Evolutionary conservation across 2,797 vertebrate species (phyloP), one percentile per base, ranked within the genome.

Genomic region (Jordanella pulchra): DNA sequence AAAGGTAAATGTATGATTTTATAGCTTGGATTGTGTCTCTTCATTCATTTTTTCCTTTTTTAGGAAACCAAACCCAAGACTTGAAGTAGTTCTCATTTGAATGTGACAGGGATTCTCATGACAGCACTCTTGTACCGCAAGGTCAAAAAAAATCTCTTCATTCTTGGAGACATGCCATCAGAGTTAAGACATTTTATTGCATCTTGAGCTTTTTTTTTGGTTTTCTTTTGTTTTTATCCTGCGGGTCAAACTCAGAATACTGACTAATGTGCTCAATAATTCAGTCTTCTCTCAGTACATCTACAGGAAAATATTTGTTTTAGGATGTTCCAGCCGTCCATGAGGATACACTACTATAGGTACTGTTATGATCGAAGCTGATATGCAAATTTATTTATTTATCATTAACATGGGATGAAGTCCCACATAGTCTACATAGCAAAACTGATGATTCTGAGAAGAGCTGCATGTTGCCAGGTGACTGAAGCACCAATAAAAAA

Each of bases 1-100:
- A 84, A 92, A 95, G 94, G 95, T 95, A 95, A 90, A 88, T 80
- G n/a, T 78, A 61, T 60, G 73, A 72, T 88, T 79, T 86, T 60
- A 58, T 32, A 39, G 25, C 51, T 69, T 35, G 69, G 56, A 61
- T 76, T 75, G 65, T 28, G 61, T 71, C 64, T 45, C 65, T 69
- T 69, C 86, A 89, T 82, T 86, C 84, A n/a, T 56, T 47, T 21
- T 78, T 39, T 86, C 65, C 61, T 81, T 79, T 78, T 39, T 32
- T 13, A 14, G n/a, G 30, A 35, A 15, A 15, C 42, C 50, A 77
- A 73, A 76, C 65, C 70, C 60, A 61, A 71, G 72, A 72, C 44
- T 88, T 85, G 56, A 76, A 84, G 83, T 80, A 81, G 82, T 91
- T 90, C 86, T 83, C 84, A 0, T 69, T 85, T 83, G 84, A 88